Conservation (phyloP, 2,113 vertebrate species). For the Actinemys pallida region DNA sequence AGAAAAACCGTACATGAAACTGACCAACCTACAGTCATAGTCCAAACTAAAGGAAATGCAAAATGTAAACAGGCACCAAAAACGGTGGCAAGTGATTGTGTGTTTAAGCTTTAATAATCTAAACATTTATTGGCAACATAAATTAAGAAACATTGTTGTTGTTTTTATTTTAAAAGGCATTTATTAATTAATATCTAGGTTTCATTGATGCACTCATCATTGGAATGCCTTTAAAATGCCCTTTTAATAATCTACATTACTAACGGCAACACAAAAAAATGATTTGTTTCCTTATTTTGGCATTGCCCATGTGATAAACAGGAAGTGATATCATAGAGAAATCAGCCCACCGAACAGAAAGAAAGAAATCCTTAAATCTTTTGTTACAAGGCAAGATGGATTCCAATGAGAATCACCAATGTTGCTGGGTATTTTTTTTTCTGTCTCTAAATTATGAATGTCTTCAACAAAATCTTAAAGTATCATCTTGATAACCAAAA, state of each 20-base stretch:
- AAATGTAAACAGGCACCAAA: neutral
- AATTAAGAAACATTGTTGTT: constrained; percentile 2
- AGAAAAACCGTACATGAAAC: constrained; percentile 1
- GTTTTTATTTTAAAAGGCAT: constrained; percentile 58
- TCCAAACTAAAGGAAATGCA: neutral
- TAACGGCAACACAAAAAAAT: constrained; percentile 30
- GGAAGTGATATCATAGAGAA: neutral
- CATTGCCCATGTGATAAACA: neutral
- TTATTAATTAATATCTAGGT: constrained; percentile 48
- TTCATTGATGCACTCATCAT: constrained; percentile 37
- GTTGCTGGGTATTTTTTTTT: neutral
- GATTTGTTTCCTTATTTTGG: neutral
- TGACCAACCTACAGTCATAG: neutral
- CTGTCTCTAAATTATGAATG: neutral
- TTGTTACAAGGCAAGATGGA: neutral
- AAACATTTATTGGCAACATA: constrained; percentile 6
- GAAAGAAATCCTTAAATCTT: neutral
- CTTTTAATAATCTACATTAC: constrained; percentile 49
- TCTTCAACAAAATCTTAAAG: neutral
- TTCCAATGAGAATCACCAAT: neutral
- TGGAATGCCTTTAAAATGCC: constrained; percentile 39
- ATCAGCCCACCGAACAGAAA: neutral
- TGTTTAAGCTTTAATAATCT: neutral
- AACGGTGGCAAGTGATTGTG: constrained; percentile 18
- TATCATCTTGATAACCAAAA: neutral